Percentiles rank a stretch among this genome's conserved stretches.
Evolutionary conservation across 2,113 vertebrate genomes (phyloP).

Genomic region (Narcine bancroftii): DNA sequence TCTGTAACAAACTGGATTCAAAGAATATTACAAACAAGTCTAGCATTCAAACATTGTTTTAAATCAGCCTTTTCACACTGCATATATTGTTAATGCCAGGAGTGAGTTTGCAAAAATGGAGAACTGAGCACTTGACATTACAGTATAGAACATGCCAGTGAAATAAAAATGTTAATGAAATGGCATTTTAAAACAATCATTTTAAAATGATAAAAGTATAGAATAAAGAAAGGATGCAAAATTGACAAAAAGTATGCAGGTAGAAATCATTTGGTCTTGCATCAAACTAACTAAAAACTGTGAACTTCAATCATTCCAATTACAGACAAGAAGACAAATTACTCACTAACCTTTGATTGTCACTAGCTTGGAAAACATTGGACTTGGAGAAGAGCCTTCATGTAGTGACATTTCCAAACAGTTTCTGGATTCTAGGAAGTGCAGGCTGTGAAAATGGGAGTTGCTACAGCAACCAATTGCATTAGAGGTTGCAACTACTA

Average conservation of each 20-base stretch:
- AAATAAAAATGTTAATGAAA: neutral
- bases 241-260: neutral
- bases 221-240: neutral
- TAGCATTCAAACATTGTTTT: constrained; percentile 11
- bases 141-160: neutral
- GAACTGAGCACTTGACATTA: neutral
- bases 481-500: too few relatives aligned
- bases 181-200: neutral
- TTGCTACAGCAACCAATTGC: too few relatives aligned
- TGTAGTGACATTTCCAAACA: too few relatives aligned
- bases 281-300: neutral
- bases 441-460: too few relatives aligned
- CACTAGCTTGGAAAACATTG: too few relatives aligned
- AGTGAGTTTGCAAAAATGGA: neutral
- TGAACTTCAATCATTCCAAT: neutral
- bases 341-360: too few relatives aligned
- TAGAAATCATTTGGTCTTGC: neutral
- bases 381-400: too few relatives aligned
- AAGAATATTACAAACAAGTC: neutral
- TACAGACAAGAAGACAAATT: neutral
- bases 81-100: neutral
- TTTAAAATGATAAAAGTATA: neutral
- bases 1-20: neutral
- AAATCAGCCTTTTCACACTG: neutral
- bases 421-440: too few relatives aligned